Evolutionary conservation across 1,140 invertebrate genomes (phyloP).

Genomic region (Drosophila kikkawai): DNA sequence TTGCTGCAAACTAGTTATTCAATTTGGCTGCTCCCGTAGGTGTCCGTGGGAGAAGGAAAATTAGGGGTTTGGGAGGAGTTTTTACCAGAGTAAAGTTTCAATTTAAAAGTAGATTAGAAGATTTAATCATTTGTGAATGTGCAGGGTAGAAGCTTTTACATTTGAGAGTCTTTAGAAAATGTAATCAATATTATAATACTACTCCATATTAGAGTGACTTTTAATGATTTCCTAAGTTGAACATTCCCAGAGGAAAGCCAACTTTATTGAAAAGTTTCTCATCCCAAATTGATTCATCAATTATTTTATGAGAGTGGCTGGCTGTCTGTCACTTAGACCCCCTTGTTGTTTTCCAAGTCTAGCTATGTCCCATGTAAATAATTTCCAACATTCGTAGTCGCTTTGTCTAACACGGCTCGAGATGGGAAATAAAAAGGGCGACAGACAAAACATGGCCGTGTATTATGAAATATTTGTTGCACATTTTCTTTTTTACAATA

Average conservation of each 20-base stretch:
- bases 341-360: constrained; percentile 15
- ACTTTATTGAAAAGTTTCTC: background rate
- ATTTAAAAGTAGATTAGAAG: constrained; percentile 14
- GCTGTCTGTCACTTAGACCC: background rate
- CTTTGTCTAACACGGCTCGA: constrained; percentile 40
- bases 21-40: constrained; percentile 5
- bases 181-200: no score
- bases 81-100: constrained; percentile 3
- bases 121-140: constrained; percentile 14
- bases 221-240: background rate
- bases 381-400: constrained; percentile 46
- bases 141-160: background rate
- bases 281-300: background rate
- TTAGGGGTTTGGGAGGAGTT: background rate
- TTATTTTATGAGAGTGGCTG: background rate
- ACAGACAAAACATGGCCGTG: constrained; percentile 62
- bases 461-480: constrained; percentile 57
- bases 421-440: constrained; percentile 13
- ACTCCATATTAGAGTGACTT: background rate
- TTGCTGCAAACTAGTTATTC: constrained; percentile 24
- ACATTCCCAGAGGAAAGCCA: background rate
- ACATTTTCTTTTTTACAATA: constrained; percentile 60
- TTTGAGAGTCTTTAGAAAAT: background rate
- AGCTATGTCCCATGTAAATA: constrained; percentile 26
- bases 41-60: background rate